Evolutionary conservation across 2,888 invertebrate genomes (phyloP).

Genomic region (Pteria penguin): DNA sequence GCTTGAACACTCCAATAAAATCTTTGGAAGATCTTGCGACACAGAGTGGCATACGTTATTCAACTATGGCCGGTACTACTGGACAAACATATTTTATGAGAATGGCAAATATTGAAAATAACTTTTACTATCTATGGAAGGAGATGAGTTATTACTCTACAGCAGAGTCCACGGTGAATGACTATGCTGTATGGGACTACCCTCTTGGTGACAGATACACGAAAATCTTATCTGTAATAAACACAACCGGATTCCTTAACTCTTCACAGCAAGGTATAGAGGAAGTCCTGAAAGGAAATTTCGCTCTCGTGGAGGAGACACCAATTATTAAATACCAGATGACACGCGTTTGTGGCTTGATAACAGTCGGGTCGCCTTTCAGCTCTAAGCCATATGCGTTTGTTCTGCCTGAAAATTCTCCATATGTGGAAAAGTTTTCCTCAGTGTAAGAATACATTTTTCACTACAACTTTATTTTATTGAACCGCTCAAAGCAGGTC

Average conservation of each 20-base stretch:
- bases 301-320: conserved; percentile 61
- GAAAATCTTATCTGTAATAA: conserved; percentile 91
- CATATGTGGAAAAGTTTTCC: conserved; percentile 49
- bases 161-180: conserved; percentile 11
- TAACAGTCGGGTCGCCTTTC: conserved; percentile 62
- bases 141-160: conserved; percentile 54
- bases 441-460: conserved; percentile 54
- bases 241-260: conserved; percentile 87
- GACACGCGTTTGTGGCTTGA: conserved; percentile 54
- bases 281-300: conserved; percentile 82
- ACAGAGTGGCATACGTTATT: conserved; percentile 53
- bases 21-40: conserved; percentile 88
- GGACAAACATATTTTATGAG: conserved; percentile 54
- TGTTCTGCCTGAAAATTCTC: conserved; percentile 60
- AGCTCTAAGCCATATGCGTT: conserved; percentile 67
- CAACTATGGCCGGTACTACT: conserved; percentile 46
- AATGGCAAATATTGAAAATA: conserved; percentile 58
- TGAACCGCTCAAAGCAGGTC: too few relatives aligned
- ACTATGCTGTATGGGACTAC: conserved; percentile 83
- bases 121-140: conserved; percentile 62
- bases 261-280: conserved; percentile 87
- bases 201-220: conserved; percentile 95
- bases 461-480: too few relatives aligned
- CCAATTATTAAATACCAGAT: conserved; percentile 64
- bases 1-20: conserved; percentile 88